Conservation (phyloP, 2,888 invertebrate species). For the Cheilosia vernalis region DNA sequence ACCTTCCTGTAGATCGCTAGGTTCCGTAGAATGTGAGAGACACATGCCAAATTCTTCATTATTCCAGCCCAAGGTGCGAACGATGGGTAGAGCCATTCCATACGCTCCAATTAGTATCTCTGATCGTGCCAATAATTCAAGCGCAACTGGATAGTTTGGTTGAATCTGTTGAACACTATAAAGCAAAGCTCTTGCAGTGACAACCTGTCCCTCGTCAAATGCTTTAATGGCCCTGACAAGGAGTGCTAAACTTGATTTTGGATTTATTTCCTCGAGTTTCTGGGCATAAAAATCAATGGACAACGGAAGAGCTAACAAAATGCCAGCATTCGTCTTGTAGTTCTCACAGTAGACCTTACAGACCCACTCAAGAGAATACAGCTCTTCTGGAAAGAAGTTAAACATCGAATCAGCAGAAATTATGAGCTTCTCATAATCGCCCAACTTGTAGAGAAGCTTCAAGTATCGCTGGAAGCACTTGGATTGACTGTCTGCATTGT, state of each 20-base stretch:
- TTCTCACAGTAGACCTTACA: conserved; percentile 86
- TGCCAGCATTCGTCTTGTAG: conserved; percentile 67
- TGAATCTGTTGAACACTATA: conserved; percentile 82
- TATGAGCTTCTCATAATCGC: conserved; percentile 83
- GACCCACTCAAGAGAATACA: conserved; percentile 86
- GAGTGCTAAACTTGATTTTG: conserved; percentile 86
- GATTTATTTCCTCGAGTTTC: conserved; percentile 85
- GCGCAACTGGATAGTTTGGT: conserved; percentile 83
- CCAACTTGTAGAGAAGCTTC: conserved; percentile 80
- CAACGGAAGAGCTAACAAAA: conserved; percentile 67
- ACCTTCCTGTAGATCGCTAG: conserved; percentile 83
- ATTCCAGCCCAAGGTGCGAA: conserved; percentile 76
- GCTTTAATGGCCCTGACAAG: conserved; percentile 86
- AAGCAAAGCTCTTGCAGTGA: conserved; percentile 85
- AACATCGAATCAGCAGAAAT: conserved; percentile 84
- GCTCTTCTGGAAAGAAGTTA: conserved; percentile 83
- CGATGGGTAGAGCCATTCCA: conserved; percentile 82
- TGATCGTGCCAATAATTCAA: conserved; percentile 84
- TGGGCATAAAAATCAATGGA: conserved; percentile 84
- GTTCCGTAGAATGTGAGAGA: conserved; percentile 78
- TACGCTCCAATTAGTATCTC: conserved; percentile 84
- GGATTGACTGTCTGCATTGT: conserved; percentile 69
- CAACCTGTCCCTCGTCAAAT: conserved; percentile 84
- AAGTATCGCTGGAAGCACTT: conserved; percentile 80
- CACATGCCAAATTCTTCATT: conserved; percentile 77